These are phyloP conservation scores for Diachasmimorpha longicaudata DNA, from an alignment of 1,140 invertebrate genomes.

Conservation along the genomic window DNA sequence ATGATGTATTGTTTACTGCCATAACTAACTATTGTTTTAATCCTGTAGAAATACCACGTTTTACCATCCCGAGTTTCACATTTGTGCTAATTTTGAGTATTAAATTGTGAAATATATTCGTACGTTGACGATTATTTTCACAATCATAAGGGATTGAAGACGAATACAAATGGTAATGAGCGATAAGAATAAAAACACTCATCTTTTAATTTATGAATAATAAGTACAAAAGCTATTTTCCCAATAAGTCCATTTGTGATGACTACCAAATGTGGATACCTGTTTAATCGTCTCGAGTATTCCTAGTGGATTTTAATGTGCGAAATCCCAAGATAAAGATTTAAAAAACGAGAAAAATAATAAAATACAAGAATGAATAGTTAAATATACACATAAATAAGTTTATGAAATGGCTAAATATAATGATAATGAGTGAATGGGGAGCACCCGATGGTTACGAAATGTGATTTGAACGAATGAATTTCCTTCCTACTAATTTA, in stretches of 20 bases:
- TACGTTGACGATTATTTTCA: not conserved
- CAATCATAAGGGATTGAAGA: not conserved
- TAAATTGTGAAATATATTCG: slow-evolving; percentile 29
- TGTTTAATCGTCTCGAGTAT: slow-evolving; percentile 36
- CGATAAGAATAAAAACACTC: slow-evolving; percentile 23
- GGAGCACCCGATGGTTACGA: slow-evolving; percentile 21
- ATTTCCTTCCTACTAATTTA: slow-evolving; percentile 35
- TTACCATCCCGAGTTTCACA: slow-evolving; percentile 8
- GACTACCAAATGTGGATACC: slow-evolving; percentile 48
- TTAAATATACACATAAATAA: not conserved
- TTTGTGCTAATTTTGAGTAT: slow-evolving; percentile 40
- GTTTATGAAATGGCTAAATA: not conserved
- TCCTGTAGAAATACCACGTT: not conserved
- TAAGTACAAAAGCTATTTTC: slow-evolving; percentile 52
- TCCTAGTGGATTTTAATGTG: slow-evolving; percentile 17
- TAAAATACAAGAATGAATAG: not conserved
- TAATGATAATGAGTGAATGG: not conserved
- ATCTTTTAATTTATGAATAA: slow-evolving; percentile 41
- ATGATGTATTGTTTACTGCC: slow-evolving; percentile 43
- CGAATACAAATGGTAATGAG: slow-evolving; percentile 14
- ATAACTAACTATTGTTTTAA: slow-evolving; percentile 32
- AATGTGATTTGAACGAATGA: slow-evolving; percentile 29
- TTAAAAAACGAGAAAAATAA: slow-evolving; percentile 31
- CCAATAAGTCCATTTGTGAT: slow-evolving; percentile 47
- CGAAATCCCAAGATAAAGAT: slow-evolving; percentile 20